Evolutionary conservation across 2,113 vertebrate genomes (phyloP), one percentile per base, ranked within the genome.

Genomic region (Pseudorasbora parva): DNA sequence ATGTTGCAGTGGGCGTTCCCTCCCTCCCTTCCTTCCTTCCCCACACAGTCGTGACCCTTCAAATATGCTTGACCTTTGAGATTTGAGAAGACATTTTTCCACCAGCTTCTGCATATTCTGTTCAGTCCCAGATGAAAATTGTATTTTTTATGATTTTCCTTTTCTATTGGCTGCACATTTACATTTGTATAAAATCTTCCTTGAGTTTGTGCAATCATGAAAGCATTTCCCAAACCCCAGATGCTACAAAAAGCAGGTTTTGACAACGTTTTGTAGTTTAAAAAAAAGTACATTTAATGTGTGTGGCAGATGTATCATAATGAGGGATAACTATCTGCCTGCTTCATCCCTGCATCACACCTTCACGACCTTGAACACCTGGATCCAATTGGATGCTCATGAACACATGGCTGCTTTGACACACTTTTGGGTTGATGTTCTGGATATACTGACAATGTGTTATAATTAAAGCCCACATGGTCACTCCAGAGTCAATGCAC

Each of bases 61-160:
- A 79, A 64, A 79, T 64, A 79, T 64, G 37, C 77, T 79, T 79
- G 77, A 64, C 77, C 59, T 79, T 79, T 64, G 15, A 25, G 57
- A 27, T 78, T 78, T 78, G 23, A 15, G 27, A 76, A 47, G 8
- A 64, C 45, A 30, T 30, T 17, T 64, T 79, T 64, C 77, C 57
- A 45, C 77, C 14, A 19, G 15, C 41, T 30, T 64, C 71, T 27
- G 15, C 1, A 8, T 15, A n/a, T 74, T 41, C 33, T 41, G 64
- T 41, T 68, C 19, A 33, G 5, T 11, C 1, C 3, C 33, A 41
- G 10, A 21, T 54, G 51, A 54, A 54, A 54, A 19, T 8, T 17
- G 1, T 6, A 49, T 49, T 66, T 30, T 30, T 66, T 19, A 15
- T 33, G n/a, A 59, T 25, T 14, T 27, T 37, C 33, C 59, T 66